phyloP scores from a whole-genome alignment of 2,797 vertebrate species.

The Eidolon dupreanum region DNA sequence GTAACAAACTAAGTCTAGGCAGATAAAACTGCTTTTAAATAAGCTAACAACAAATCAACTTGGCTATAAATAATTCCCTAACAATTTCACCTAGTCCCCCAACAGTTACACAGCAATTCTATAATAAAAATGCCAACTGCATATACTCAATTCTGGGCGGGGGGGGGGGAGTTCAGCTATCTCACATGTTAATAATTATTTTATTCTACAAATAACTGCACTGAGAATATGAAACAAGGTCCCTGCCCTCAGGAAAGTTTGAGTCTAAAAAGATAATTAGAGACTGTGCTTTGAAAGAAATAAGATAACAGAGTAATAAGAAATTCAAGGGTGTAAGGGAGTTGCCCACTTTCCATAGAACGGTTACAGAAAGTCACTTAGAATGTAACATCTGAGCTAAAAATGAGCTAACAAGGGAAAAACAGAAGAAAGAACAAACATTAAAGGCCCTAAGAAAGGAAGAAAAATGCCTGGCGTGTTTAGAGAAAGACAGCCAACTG shows the following conservation, averaged over 20 bases:
- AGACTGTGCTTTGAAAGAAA: background rate
- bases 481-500: background rate
- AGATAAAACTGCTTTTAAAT: background rate
- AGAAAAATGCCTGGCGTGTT: background rate
- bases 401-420: background rate
- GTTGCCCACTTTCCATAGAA: background rate
- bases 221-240: background rate
- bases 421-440: background rate
- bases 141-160: background rate
- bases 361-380: background rate
- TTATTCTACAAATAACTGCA: background rate
- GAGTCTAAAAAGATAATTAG: background rate
- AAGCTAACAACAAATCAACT: background rate
- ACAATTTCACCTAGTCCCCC: background rate
- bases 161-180: too few relatives aligned
- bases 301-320: background rate
- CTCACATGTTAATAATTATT: background rate
- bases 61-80: background rate
- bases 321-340: background rate
- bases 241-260: background rate
- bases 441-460: background rate
- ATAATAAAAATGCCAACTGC: background rate
- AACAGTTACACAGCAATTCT: background rate
- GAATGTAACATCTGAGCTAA: background rate
- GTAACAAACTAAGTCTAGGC: conserved; percentile 2